Conservation (phyloP, 2,888 invertebrate species). For the Lottia gigantea region DNA sequence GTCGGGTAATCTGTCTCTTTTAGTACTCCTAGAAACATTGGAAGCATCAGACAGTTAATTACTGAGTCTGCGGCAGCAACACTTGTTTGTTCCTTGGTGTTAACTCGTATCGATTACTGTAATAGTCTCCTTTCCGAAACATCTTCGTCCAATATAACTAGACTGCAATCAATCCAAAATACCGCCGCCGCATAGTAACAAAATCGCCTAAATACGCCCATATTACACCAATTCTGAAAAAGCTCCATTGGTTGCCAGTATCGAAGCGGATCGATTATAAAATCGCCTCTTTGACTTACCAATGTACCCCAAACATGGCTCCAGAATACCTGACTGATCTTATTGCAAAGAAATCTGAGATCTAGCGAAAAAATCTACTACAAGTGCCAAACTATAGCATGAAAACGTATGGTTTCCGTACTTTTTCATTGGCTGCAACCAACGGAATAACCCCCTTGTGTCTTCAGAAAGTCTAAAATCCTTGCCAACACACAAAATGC, state of each 20-base stretch:
- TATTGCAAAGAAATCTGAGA: neutral
- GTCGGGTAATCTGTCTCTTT: too few relatives aligned
- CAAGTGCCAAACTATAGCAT: too few relatives aligned
- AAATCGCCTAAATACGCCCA: neutral
- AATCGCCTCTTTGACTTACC: neutral
- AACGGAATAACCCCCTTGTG: too few relatives aligned
- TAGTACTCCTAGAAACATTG: too few relatives aligned
- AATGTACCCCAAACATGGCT: neutral
- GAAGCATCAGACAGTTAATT: too few relatives aligned
- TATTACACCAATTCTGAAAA: neutral
- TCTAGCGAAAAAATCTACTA: too few relatives aligned
- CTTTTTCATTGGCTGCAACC: too few relatives aligned
- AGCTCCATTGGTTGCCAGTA: neutral
- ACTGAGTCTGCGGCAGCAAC: neutral
- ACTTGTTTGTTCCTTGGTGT: neutral
- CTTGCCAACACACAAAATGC: too few relatives aligned
- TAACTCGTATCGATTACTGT: neutral
- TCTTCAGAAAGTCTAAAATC: too few relatives aligned
- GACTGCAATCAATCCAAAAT: too few relatives aligned
- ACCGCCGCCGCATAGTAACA: too few relatives aligned
- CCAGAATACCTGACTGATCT: neutral
- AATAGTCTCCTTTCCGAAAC: neutral
- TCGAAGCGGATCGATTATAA: neutral
- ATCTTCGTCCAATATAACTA: neutral
- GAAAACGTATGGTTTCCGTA: too few relatives aligned